A percentile compares a stretch with the other conserved stretches of the same genome.
These are phyloP conservation scores for Latrodectus hesperus DNA, from an alignment of 2,888 invertebrate genomes.

Conservation along the genomic window DNA sequence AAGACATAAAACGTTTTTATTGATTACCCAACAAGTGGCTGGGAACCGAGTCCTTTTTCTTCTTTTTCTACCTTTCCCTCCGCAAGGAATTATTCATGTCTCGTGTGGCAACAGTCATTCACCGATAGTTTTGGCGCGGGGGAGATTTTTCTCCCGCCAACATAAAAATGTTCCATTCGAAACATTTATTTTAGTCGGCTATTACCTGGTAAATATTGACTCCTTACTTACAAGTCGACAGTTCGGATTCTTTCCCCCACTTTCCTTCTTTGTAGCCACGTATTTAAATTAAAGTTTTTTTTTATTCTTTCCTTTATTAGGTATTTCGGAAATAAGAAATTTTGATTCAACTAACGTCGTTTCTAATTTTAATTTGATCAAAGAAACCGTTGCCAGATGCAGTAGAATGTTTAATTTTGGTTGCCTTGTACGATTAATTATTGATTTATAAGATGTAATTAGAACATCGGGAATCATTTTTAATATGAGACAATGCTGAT, in stretches of 20 bases:
- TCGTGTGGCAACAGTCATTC: constrained; percentile 65
- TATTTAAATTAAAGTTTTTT: background rate
- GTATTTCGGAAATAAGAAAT: background rate
- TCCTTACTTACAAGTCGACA: constrained; percentile 45
- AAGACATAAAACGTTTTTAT: constrained; percentile 59
- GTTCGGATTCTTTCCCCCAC: constrained; percentile 25
- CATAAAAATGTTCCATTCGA: constrained; percentile 62
- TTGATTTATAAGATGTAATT: no score
- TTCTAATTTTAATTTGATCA: no score
- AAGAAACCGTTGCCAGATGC: no score
- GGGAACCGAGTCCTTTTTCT: constrained; percentile 50
- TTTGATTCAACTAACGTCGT: no score
- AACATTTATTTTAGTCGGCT: constrained; percentile 64
- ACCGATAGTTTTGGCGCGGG: constrained; percentile 42
- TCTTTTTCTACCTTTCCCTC: constrained; percentile 35
- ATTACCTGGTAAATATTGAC: constrained; percentile 67
- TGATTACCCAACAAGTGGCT: constrained; percentile 63
- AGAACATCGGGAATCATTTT: no score
- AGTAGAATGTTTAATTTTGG: no score
- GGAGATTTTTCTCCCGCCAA: constrained; percentile 47
- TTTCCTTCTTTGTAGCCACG: background rate
- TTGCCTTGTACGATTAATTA: no score
- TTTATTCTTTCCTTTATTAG: background rate
- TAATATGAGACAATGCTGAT: no score
- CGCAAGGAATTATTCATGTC: constrained; percentile 64